Evolutionary conservation across 2,888 invertebrate genomes (phyloP), one percentile per base, ranked within the genome.

Genomic region (Corythucha ciliata): DNA sequence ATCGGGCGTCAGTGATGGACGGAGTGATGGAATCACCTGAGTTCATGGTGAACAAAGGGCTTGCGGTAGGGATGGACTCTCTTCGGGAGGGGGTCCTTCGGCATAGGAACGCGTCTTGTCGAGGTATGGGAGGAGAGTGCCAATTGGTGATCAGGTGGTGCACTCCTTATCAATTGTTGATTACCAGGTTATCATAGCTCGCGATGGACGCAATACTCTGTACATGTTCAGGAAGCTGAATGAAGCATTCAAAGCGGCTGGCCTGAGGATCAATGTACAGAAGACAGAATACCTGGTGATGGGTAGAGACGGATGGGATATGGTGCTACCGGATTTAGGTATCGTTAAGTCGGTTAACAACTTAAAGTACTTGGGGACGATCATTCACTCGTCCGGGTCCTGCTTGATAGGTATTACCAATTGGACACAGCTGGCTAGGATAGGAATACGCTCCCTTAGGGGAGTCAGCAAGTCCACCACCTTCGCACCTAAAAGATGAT

Each of bases 251-350:
- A 16, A 22, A n/a, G 40, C 4, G 7, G 22, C 24, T 8, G 40
- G 40, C 10, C 21, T 40, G 24, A 40, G 10, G 8, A 40, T 40
- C 40, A 40, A 22, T 22, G 4, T 14, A 16, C 22, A 12, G 6
- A 40, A 40, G 21, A 40, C 40, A 8, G 40, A 40, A 21, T 40
- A 40, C 24, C 25, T 40, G 40, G 40, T 40, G 3, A 14, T 40
- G 3, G 22, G 40, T 22, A 26, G 40, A 10, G 40, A 22, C n/a
- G 24, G 40, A 8, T 21, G 24, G 6, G 40, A 40, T 8, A 24
- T 40, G 2, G 16, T 7, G 6, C n/a, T 40, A 14, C 21, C 40
- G 22, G 40, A 26, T 8, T 24, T 40, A n/a, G 40, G 40, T 25
- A 5, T 4, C 8, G 24, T 40, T 6, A 40, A n/a, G 40, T 22